Conservation (phyloP, 2,113 vertebrate genomes). For the Cryptoleucopteryx plumbea region DNA sequence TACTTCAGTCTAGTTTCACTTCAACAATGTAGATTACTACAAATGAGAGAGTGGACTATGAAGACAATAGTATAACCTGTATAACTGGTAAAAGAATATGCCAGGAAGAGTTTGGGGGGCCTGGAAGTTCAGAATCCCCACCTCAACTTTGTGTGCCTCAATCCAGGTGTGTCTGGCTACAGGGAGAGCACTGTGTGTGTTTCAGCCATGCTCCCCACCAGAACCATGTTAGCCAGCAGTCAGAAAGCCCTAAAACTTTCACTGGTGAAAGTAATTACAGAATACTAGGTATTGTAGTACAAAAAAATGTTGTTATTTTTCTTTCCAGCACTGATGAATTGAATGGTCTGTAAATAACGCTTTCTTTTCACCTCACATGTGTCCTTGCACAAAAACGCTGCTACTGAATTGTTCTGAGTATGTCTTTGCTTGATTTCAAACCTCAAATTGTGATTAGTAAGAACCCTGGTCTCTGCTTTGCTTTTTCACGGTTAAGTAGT, state of each 20-base stretch:
- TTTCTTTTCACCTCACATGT: not conserved
- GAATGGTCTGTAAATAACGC: not conserved
- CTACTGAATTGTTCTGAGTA: not conserved
- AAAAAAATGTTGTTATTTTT: not conserved
- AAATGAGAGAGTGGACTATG: not conserved
- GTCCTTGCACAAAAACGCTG: not conserved
- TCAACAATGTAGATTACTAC: not conserved
- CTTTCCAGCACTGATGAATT: not conserved
- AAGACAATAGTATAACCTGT: not conserved
- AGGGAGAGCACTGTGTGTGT: rapidly evolving
- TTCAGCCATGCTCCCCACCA: not conserved
- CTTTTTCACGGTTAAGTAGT: slow-evolving; percentile 21
- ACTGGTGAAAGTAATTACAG: not conserved
- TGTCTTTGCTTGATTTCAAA: not conserved
- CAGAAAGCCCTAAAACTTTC: not conserved
- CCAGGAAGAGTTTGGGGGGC: not conserved
- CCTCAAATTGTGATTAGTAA: not conserved
- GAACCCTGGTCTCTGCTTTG: not conserved
- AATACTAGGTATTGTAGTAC: not conserved
- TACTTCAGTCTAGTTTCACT: not conserved
- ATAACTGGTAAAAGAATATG: not conserved
- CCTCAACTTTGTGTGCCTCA: not conserved
- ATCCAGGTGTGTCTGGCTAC: not conserved
- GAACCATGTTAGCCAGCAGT: not conserved
- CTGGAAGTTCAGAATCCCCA: not conserved